phyloP scores from a whole-genome alignment of 2,888 invertebrate genomes.

The Epistrophe eligans region DNA sequence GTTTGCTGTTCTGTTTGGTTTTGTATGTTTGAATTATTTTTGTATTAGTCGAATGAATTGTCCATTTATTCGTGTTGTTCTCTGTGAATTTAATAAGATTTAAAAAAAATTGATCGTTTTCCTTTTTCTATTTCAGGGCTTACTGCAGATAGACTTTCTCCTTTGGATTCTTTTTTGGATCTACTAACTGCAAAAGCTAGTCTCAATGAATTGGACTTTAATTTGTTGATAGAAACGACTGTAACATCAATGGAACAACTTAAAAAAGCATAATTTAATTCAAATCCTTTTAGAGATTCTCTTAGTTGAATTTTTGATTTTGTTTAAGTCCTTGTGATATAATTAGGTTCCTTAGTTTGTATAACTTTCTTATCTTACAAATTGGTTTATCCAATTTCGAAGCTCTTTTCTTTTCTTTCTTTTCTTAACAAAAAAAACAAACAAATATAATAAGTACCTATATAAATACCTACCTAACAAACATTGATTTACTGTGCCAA shows the following conservation, averaged over 20 bases:
- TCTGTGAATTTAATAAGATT: neutral
- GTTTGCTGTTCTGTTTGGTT: neutral
- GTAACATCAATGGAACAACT: conserved; percentile 82
- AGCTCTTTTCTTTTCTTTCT: conserved; percentile 30
- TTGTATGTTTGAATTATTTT: conserved; percentile 12
- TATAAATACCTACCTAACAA: conserved; percentile 25
- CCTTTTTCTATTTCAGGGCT: conserved; percentile 85
- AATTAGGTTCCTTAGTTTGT: conserved; percentile 58
- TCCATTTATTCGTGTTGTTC: conserved; percentile 5
- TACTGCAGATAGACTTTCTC: conserved; percentile 90
- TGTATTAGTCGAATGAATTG: neutral
- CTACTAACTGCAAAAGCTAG: conserved; percentile 94
- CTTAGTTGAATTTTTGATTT: neutral
- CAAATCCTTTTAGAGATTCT: neutral
- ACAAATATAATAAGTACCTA: conserved; percentile 36
- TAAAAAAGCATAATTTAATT: conserved; percentile 57
- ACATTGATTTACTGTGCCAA: conserved; percentile 58
- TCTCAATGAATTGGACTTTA: conserved; percentile 93
- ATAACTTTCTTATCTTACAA: neutral
- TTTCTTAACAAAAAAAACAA: neutral
- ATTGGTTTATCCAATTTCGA: conserved; percentile 36
- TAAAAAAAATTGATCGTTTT: neutral
- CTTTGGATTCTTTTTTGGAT: conserved; percentile 93
- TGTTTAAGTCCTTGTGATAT: conserved; percentile 48
- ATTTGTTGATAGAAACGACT: conserved; percentile 93